Evolutionary conservation across 2,113 vertebrate genomes (phyloP).

Genomic region (Syrmaticus mikado): DNA sequence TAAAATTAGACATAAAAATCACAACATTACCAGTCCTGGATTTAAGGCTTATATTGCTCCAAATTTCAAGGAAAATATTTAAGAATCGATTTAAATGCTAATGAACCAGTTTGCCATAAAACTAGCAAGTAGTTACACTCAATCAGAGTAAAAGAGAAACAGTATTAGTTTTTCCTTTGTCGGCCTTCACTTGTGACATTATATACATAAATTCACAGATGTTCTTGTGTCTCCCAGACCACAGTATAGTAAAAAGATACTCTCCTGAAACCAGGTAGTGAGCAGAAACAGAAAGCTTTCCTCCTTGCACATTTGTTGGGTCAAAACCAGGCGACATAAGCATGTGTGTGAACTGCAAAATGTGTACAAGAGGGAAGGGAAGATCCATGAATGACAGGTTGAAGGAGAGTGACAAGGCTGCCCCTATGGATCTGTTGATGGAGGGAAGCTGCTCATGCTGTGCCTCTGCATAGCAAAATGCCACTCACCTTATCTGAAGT

Average conservation of each 20-base stretch:
- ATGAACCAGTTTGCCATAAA: conserved; percentile 47
- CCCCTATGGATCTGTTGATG: background rate
- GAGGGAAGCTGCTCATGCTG: background rate
- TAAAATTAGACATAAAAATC: conserved; percentile 57
- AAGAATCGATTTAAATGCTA: conserved; percentile 71
- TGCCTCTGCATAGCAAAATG: background rate
- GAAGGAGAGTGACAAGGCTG: background rate
- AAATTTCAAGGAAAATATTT: conserved; percentile 55
- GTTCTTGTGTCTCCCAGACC: background rate
- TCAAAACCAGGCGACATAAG: background rate
- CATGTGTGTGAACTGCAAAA: background rate
- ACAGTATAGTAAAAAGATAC: background rate
- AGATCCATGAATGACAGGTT: background rate
- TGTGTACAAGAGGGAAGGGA: accelerated
- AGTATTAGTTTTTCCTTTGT: background rate
- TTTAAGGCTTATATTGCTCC: conserved; percentile 34
- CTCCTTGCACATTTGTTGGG: background rate
- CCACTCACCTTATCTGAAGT: accelerated
- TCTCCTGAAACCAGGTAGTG: background rate
- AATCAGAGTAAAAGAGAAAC: background rate
- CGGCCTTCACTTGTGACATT: background rate
- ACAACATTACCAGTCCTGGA: conserved; percentile 3
- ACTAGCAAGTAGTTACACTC: background rate
- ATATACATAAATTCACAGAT: background rate
- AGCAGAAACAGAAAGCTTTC: background rate